Percentiles rank a stretch among this genome's conserved stretches.
Evolutionary conservation across 2,888 invertebrate species (phyloP).

Genomic region (Smittia sp.): DNA sequence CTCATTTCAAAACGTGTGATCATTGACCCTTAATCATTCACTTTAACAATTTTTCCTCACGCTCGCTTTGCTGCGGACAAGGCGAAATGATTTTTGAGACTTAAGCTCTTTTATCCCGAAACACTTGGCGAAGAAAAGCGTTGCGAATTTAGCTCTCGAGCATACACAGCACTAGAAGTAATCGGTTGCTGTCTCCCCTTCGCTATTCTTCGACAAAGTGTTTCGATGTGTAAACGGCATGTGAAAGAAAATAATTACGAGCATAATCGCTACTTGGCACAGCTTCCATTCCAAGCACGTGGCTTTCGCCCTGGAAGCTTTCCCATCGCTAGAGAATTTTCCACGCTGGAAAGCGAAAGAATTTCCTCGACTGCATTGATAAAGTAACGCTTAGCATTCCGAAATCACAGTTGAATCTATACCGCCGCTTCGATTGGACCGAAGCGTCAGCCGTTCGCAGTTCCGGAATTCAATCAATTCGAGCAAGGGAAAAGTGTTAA

Average conservation of each 20-base stretch:
- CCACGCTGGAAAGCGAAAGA: conserved; percentile 18
- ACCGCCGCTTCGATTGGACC: conserved; percentile 10
- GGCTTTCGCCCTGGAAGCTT: background rate
- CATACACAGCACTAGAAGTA: too few relatives aligned
- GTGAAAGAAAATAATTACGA: conserved; percentile 22
- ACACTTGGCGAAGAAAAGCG: too few relatives aligned
- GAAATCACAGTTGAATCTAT: conserved; percentile 37
- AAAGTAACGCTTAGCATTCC: conserved; percentile 18
- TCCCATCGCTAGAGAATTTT: conserved; percentile 8
- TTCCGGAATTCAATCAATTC: background rate
- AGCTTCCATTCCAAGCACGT: conserved; percentile 33
- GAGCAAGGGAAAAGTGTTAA: background rate
- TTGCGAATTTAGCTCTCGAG: too few relatives aligned
- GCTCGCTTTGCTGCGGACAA: too few relatives aligned
- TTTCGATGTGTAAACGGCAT: conserved; percentile 28
- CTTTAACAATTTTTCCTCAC: too few relatives aligned
- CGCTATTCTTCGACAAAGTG: background rate
- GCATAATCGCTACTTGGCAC: background rate
- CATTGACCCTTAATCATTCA: too few relatives aligned
- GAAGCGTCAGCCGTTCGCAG: background rate
- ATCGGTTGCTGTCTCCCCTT: background rate
- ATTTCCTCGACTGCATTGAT: conserved; percentile 11
- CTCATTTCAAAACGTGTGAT: too few relatives aligned
- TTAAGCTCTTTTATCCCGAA: background rate
- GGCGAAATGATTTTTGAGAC: too few relatives aligned